Base-by-base conservation (phyloP, 2,113 vertebrate genomes). In the Rutilus rutilus region DNA sequence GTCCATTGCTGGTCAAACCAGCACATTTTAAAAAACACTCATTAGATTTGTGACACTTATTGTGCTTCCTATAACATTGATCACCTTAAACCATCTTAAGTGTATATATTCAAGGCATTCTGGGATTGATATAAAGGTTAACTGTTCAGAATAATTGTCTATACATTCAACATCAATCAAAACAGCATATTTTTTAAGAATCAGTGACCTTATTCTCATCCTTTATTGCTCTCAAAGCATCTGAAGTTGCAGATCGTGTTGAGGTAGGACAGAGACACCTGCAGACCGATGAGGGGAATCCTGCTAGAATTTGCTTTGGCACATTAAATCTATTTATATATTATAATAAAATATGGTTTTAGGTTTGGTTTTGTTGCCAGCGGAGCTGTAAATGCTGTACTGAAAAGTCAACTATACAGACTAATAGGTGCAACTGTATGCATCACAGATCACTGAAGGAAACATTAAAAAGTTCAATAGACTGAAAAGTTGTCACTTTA, bases 191-290 rank as follows among this genome's bases (percentile, higher is more conserved):
- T 42, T 59, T 50, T 23, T 39, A 59, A 25, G 5, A 5, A 25
- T 5, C 11, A 25, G 42, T 5, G n/a, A 7, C 42, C 23, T 74
- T 25, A 27, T 74, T 74, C 39, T 74, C 42, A 17, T 25, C 67
- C 8, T 71, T 23, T 47, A 47, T 25, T 74, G 6, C 11, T 25
- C 71, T 74, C 12, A 74, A 23, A 78, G 27, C 27, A 5, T 78
- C 25, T 21, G 17, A 78, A 12, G 12, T 42, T 25, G 25, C 33
- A 78, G 52, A 78, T 78, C 6, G 9, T 79, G 36, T 42, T 60
- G 33, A 80, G 78, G 78, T 80, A 80, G 59, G 39, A 64, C 36
- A 47, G 78, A 80, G 78, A 80, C 59, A 80, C 36, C 57, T 47
- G 42, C 57, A 80, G 78, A 64, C 78, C 25, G 15, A 64, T 30